Base-by-base conservation (phyloP, 2,888 invertebrate species). In the Ypsolopha sequella region DNA sequence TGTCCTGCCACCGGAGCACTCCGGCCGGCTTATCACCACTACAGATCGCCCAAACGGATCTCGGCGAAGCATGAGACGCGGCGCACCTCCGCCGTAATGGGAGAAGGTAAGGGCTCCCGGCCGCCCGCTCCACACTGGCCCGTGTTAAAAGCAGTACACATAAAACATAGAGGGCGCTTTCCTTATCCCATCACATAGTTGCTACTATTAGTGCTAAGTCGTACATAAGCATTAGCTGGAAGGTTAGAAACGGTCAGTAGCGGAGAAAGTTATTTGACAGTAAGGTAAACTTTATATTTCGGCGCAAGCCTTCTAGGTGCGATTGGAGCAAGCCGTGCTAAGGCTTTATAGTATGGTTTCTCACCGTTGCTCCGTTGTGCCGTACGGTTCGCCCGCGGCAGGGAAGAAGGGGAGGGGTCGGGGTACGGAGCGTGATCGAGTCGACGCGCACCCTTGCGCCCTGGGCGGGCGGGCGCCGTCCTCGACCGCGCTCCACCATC, bases 121-220 rank as follows among this genome's bases (percentile, higher is more conserved):
- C 81, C 86, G 79, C 85, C 82, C 84, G 85, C 86, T 76, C 80
- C 85, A 73, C 81, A 70, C 70, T 74, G 65, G 77, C 78, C 76
- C 75, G 70, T 63, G 70, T 73, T 69, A 76, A 63, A 63, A 58
- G 58, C 56, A 75, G 72, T 76, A 81, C 67, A 72, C 60, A 68
- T 64, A 45, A 73, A 70, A 79, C 71, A 76, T 72, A 76, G 90
- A 90, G 91, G 91, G 91, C 91, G 89, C 89, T 90, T 91, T 91
- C 91, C 91, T 91, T 91, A 91, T 91, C 91, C 91, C 91, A 91
- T 90, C 88, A 89, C 90, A 82, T 78, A 65, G 24, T 24, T 66
- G 72, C 73, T 76, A 73, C 63, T 62, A 79, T 84, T 77, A 80
- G 74, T 75, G 80, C 80, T 75, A 66, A 78, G 75, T 73, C 64